Conservation (phyloP, 2,888 invertebrate species). For the Dynastes hyllus region DNA sequence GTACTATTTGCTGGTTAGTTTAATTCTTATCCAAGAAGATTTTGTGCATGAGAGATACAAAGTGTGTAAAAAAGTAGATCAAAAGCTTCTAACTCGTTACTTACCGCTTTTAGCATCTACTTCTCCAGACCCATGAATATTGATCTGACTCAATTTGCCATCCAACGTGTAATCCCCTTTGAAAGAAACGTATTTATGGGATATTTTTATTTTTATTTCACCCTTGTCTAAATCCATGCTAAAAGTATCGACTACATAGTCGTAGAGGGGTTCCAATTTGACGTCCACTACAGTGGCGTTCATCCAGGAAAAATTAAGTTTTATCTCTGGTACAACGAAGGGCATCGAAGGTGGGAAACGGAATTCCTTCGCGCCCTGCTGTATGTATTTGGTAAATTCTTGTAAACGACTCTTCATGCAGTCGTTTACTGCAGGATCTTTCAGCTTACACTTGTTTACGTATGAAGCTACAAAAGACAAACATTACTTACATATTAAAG, state of each 20-base stretch:
- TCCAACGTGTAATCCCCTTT: constrained; percentile 7
- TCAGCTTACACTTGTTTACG: constrained; percentile 69
- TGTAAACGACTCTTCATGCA: constrained; percentile 70
- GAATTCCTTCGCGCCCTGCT: constrained; percentile 69
- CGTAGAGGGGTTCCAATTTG: neutral
- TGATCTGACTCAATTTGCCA: constrained; percentile 6
- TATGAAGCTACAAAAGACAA: constrained; percentile 64
- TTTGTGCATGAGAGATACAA: no score
- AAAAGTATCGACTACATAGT: neutral
- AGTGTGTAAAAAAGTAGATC: no score
- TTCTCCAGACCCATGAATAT: constrained; percentile 3
- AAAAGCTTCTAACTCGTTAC: neutral
- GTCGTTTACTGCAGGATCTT: constrained; percentile 69
- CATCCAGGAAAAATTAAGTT: neutral
- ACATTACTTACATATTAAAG: no score
- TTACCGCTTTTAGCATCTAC: neutral
- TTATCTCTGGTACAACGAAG: constrained; percentile 64
- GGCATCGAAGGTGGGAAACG: constrained; percentile 71
- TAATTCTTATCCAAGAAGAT: no score
- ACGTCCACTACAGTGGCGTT: neutral
- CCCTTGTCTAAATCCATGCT: constrained; percentile 15
- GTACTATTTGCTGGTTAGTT: no score
- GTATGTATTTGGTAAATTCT: constrained; percentile 67
- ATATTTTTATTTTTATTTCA: neutral
- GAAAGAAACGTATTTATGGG: neutral